Evolutionary conservation across 2,888 invertebrate species (phyloP).

Genomic region (Luperina testacea): DNA sequence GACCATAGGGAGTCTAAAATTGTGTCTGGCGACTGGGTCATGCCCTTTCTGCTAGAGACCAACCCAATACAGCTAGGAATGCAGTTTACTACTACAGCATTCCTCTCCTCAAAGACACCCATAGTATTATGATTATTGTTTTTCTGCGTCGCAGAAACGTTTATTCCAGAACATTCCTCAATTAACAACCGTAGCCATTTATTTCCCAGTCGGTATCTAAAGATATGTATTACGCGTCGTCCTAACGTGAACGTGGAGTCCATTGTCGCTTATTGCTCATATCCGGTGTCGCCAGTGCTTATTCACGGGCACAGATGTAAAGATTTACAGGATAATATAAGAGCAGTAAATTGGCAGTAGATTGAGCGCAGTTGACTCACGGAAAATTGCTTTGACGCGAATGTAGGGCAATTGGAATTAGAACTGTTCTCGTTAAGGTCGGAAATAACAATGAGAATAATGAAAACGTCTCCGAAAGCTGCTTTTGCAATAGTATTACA

Average conservation of each 20-base stretch:
- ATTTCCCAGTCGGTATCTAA: constrained; percentile 64
- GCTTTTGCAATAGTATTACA: background rate
- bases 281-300: constrained; percentile 75
- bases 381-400: constrained; percentile 26
- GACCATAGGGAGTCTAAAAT: background rate
- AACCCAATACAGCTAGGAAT: background rate
- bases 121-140: constrained; percentile 2
- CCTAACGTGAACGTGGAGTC: constrained; percentile 65
- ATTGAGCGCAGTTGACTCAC: constrained; percentile 40
- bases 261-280: constrained; percentile 82
- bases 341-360: constrained; percentile 42
- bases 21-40: background rate
- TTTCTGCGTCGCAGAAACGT: constrained; percentile 7
- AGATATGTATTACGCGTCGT: constrained; percentile 64
- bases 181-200: constrained; percentile 38
- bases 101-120: background rate
- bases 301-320: constrained; percentile 55
- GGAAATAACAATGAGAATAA: background rate
- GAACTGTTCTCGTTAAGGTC: constrained; percentile 1
- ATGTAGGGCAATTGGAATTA: constrained; percentile 44
- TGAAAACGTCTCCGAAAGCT: background rate
- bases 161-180: constrained; percentile 42
- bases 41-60: background rate
- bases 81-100: background rate
- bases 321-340: constrained; percentile 57